phyloP scores from a whole-genome alignment of 1,140 invertebrate genomes.

The Cepaea nemoralis region DNA sequence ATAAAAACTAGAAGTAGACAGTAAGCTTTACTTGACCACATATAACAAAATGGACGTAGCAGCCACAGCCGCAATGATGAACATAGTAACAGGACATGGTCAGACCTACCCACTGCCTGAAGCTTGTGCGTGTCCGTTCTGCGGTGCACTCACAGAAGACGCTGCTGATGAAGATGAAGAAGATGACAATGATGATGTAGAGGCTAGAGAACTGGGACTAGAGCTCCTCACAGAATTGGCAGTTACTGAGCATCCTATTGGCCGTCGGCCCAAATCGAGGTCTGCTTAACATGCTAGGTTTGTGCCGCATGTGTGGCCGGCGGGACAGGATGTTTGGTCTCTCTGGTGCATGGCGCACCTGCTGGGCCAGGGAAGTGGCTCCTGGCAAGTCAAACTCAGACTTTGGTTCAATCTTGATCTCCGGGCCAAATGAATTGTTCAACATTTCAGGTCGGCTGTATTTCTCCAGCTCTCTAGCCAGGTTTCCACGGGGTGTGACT shows the following conservation, averaged over 20 bases:
- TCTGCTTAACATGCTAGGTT: conserved; percentile 27
- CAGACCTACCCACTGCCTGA: conserved; percentile 15
- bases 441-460: conserved; percentile 59
- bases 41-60: no score
- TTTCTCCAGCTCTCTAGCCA: conserved; percentile 72
- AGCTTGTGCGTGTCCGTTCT: not conserved
- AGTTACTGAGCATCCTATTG: conserved; percentile 1
- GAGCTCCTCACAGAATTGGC: conserved; percentile 14
- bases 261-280: conserved; percentile 30
- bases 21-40: no score
- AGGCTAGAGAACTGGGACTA: conserved; percentile 42
- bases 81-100: not conserved
- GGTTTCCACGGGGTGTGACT: conserved; percentile 68
- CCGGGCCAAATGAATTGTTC: not conserved
- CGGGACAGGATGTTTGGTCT: conserved; percentile 68
- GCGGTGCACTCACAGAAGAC: conserved; percentile 4
- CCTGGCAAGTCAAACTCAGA: not conserved
- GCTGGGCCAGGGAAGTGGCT: not conserved
- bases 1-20: no score
- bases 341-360: conserved; percentile 45
- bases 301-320: conserved; percentile 75
- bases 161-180: conserved; percentile 33
- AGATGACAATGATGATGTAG: conserved; percentile 38
- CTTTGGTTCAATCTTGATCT: not conserved
- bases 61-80: no score